These are phyloP conservation scores for Dryobotodes eremita DNA, from an alignment of 2,888 invertebrate species.

Conservation along the genomic window DNA sequence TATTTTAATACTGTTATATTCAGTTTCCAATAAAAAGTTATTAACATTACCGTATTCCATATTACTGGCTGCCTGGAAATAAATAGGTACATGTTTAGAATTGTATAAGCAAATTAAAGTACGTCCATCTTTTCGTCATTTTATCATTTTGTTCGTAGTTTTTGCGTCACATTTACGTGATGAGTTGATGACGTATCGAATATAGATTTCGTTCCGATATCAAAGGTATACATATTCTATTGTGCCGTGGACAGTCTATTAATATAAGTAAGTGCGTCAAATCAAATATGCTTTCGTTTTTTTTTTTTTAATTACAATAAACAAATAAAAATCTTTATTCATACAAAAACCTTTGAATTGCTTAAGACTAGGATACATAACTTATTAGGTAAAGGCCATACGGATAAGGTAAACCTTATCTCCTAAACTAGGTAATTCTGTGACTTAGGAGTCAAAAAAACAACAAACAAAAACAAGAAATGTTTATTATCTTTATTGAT, in stretches of 20 bases:
- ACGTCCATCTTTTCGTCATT: conserved; percentile 2
- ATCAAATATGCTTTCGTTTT: neutral
- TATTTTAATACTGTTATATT: conserved; percentile 44
- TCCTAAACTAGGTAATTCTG: no score
- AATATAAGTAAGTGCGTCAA: neutral
- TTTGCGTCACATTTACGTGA: conserved; percentile 13
- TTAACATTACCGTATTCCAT: conserved; percentile 38
- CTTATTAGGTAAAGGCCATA: no score
- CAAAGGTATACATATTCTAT: neutral
- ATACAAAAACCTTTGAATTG: no score
- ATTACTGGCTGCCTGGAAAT: conserved; percentile 13
- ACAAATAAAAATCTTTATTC: no score
- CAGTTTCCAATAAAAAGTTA: conserved; percentile 49
- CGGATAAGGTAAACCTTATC: no score
- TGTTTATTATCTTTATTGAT: neutral
- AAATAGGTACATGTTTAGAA: conserved; percentile 26
- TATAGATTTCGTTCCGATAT: neutral
- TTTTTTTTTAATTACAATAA: no score
- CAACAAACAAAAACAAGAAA: no score
- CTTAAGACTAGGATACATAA: no score
- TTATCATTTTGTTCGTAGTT: neutral
- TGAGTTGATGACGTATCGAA: neutral
- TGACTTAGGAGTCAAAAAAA: no score
- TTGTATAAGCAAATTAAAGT: conserved; percentile 29
- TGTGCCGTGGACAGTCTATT: neutral